Evolutionary conservation across 2,797 vertebrate genomes (phyloP).

Genomic region (Myotis vivesi): DNA sequence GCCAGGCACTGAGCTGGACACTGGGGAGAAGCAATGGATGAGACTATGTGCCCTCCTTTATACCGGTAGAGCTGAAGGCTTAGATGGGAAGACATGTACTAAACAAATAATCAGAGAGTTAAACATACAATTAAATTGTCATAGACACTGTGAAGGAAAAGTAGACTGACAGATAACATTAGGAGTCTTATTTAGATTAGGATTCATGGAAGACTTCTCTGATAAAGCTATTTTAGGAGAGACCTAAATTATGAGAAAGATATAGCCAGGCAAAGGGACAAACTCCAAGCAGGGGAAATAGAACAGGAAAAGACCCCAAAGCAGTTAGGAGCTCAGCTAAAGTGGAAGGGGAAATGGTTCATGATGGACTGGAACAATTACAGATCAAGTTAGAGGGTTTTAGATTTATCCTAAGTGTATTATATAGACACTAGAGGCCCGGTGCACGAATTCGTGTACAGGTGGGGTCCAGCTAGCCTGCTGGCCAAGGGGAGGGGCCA

Average conservation of each 20-base stretch:
- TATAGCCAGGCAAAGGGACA: background rate
- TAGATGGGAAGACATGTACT: background rate
- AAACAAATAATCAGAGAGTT: background rate
- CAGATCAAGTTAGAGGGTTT: background rate
- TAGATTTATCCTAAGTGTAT: background rate
- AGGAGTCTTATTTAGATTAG: background rate
- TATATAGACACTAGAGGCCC: background rate
- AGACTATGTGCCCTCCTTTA: background rate
- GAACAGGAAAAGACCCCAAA: background rate
- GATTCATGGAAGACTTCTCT: background rate
- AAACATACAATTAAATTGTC: background rate
- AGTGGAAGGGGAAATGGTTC: background rate
- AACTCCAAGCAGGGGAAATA: background rate
- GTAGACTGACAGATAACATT: background rate
- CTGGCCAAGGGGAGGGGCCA: too few species aligned
- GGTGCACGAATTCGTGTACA: too few species aligned
- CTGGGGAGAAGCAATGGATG: background rate
- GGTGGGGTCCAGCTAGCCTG: too few species aligned
- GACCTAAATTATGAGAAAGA: background rate
- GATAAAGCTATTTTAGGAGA: background rate
- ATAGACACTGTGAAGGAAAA: slow-evolving; percentile 2
- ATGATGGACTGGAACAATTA: background rate
- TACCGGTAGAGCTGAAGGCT: background rate
- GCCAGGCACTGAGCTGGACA: background rate
- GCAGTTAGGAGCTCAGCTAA: background rate